Evolutionary conservation across 2,797 vertebrate species (phyloP).

Genomic region (Myotis planiceps): DNA sequence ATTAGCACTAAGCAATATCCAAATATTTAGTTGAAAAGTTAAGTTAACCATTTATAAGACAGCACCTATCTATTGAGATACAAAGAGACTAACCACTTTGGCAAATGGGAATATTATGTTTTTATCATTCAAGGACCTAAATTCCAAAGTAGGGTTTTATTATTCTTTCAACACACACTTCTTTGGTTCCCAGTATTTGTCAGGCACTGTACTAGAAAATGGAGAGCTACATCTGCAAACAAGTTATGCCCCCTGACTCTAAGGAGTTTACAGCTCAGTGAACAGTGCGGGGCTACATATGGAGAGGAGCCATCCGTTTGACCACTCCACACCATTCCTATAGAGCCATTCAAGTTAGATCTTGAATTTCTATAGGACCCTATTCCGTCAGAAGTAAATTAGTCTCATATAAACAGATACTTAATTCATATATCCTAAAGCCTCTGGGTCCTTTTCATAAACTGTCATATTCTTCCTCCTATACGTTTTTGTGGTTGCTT

Average conservation of each 20-base stretch:
- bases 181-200: background rate
- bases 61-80: background rate
- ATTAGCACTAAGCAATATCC: background rate
- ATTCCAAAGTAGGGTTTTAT: background rate
- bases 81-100: background rate
- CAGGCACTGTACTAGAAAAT: background rate
- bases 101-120: background rate
- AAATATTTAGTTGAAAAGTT: constrained; percentile 27
- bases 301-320: background rate
- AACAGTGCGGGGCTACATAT: background rate
- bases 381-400: background rate
- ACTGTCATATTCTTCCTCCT: background rate
- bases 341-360: background rate
- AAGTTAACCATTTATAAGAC: background rate
- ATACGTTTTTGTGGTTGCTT: background rate
- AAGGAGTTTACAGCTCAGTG: background rate
- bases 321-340: background rate
- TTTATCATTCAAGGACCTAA: background rate
- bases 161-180: background rate
- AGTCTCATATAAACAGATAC: background rate
- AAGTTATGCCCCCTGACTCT: background rate
- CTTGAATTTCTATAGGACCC: background rate
- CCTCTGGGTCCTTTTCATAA: background rate
- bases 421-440: background rate
- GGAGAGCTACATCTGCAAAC: background rate